Evolutionary conservation across 2,113 vertebrate species (phyloP).

Genomic region (Ploceus nigricollis): DNA sequence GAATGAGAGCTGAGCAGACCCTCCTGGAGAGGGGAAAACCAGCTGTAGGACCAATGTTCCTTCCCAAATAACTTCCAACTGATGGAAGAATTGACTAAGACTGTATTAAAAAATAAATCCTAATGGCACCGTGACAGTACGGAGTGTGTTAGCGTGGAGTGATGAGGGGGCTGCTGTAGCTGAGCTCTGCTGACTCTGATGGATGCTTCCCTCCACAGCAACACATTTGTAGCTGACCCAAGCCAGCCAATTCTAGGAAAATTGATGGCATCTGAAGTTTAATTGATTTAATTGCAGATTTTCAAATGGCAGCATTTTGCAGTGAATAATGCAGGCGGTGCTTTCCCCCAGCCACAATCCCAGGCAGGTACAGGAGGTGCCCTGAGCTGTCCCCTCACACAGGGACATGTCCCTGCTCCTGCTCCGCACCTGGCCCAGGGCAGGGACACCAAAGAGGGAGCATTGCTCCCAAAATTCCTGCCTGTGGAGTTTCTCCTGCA

Average conservation of each 20-base stretch:
- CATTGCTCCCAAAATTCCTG: background rate
- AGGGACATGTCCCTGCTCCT: background rate
- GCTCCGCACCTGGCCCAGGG: background rate
- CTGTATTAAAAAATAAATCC: background rate
- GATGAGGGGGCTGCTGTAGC: background rate
- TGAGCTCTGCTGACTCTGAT: background rate
- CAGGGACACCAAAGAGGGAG: background rate
- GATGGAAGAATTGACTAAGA: background rate
- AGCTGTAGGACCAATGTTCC: background rate
- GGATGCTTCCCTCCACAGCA: background rate
- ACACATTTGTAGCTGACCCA: background rate
- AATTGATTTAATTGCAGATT: background rate
- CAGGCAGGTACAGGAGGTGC: background rate
- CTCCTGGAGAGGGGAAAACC: background rate
- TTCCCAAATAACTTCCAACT: background rate
- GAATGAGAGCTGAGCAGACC: background rate
- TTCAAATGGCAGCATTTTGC: background rate
- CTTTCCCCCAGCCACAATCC: accelerated
- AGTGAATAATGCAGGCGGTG: background rate
- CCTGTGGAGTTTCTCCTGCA: background rate
- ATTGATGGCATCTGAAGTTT: accelerated
- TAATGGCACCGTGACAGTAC: accelerated
- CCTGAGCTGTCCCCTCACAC: background rate
- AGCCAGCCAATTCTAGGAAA: background rate
- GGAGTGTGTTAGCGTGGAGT: background rate